Evolutionary conservation across 2,797 vertebrate species (phyloP).

Genomic region (Alca torda): DNA sequence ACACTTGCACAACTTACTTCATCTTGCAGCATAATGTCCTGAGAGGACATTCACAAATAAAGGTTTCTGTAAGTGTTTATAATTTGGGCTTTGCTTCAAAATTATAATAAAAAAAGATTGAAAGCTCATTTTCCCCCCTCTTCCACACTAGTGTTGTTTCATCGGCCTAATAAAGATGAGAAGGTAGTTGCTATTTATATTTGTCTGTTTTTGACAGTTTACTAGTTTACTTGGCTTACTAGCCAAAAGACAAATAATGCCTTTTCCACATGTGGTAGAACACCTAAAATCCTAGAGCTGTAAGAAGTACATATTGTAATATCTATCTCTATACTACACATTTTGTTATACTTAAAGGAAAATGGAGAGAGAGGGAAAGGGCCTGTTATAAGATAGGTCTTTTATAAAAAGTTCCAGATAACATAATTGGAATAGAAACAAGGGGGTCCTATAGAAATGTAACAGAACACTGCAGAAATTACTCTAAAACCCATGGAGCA

Average conservation of each 20-base stretch:
- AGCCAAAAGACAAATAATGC: neutral
- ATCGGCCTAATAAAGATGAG: neutral
- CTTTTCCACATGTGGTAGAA: neutral
- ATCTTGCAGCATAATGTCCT: neutral
- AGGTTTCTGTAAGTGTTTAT: neutral
- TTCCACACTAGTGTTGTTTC: neutral
- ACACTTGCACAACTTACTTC: neutral
- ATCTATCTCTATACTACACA: neutral
- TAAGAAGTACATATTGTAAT: neutral
- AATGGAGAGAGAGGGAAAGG: neutral
- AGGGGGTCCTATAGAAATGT: conserved; percentile 54
- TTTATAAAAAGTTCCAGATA: conserved; percentile 43
- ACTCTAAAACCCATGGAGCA: conserved; percentile 38
- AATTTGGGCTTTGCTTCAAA: neutral
- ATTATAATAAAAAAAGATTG: neutral
- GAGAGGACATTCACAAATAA: neutral
- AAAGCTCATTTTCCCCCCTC: neutral
- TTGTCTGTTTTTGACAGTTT: neutral
- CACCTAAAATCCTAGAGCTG: neutral
- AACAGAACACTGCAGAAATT: conserved; percentile 24
- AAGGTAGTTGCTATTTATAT: neutral
- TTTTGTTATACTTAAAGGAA: neutral
- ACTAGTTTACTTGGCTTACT: neutral
- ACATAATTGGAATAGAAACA: conserved; percentile 50
- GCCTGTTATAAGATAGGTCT: neutral